Base-by-base conservation (phyloP, 2,797 vertebrate genomes). In the Novumbra hubbsi region DNA sequence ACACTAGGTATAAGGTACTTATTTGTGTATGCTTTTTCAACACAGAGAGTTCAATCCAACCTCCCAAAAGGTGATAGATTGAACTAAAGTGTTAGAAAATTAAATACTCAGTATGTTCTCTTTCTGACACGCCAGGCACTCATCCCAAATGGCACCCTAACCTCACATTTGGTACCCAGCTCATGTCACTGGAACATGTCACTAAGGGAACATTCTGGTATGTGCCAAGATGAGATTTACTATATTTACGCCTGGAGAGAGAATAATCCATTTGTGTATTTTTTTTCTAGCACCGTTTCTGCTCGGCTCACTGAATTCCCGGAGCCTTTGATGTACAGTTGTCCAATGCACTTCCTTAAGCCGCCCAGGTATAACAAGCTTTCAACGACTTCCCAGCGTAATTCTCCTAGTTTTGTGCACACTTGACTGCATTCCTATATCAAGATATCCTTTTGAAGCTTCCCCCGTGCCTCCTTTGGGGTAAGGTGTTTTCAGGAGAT, bases 401-500 rank as follows among this genome's bases (percentile, higher is more conserved):
- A 74, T 48, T 50, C 66, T 74, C 68, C 74, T 72, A 38, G n/a
- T 73, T 84, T 77, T 72, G 67, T 75, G 45, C 76, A 76, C 64
- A 75, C 80, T 77, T 77, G 83, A 83, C 85, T 87, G 87, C 76
- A 82, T 80, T 81, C 78, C 38, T 67, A 83, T 80, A 84, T 80
- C 84, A 81, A 88, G 84, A 72, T 73, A 73, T 83, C 52, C 74
- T 76, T 91, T 88, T 90, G 86, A 92, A 89, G 88, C 75, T 48
- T 77, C 41, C 79, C 70, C 77, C 71, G 73, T 16, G 73, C 82
- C 50, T 79, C 83, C 83, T 82, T 74, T 73, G 6, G 57, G 84
- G 81, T 45, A 87, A 89, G 87, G 86, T 91, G 87, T 87, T 90
- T 83, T 85, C 80, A 70, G 78, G 48, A 83, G 88, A 92, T 91